Evolutionary conservation across 2,888 invertebrate genomes (phyloP).

Genomic region (Andrena marginata): DNA sequence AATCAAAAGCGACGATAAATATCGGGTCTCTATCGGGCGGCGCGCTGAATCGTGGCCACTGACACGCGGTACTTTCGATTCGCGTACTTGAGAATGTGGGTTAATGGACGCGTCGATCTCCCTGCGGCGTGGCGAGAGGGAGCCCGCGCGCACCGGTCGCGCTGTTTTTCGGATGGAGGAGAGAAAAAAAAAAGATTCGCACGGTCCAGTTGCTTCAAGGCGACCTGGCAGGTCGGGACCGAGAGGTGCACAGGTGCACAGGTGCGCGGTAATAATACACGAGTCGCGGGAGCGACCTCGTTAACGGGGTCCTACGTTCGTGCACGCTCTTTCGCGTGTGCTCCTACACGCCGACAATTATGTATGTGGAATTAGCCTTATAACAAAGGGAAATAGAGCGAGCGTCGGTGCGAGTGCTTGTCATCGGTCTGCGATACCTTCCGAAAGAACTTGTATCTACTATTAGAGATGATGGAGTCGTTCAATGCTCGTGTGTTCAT

Average conservation of each 20-base stretch:
- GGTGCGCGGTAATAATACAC: slow-evolving; percentile 63
- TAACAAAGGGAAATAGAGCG: slow-evolving; percentile 62
- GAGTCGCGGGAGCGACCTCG: slow-evolving; percentile 67
- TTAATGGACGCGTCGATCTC: slow-evolving; percentile 66
- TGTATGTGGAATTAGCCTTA: slow-evolving; percentile 51
- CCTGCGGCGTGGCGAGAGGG: slow-evolving; percentile 21
- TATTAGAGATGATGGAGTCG: too few relatives aligned
- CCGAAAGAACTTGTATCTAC: slow-evolving; percentile 19
- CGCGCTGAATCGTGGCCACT: slow-evolving; percentile 34
- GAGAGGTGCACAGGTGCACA: slow-evolving; percentile 44
- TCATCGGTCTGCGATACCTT: slow-evolving; percentile 26
- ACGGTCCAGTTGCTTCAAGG: slow-evolving; percentile 63
- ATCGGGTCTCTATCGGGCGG: slow-evolving; percentile 18
- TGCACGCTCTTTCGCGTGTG: slow-evolving; percentile 24
- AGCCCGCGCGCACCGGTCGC: slow-evolving; percentile 28
- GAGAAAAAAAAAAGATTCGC: slow-evolving; percentile 61
- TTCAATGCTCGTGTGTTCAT: too few relatives aligned
- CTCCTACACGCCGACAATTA: slow-evolving; percentile 25
- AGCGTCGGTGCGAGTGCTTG: slow-evolving; percentile 32
- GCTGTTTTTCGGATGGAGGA: slow-evolving; percentile 53
- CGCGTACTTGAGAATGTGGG: slow-evolving; percentile 67
- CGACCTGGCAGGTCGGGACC: slow-evolving; percentile 21
- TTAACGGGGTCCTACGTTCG: slow-evolving; percentile 55
- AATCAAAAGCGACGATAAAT: slow-evolving; percentile 49
- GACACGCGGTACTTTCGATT: slow-evolving; percentile 62